Conservation (phyloP, 2,797 vertebrate species). For the Ceyx erithaca region DNA sequence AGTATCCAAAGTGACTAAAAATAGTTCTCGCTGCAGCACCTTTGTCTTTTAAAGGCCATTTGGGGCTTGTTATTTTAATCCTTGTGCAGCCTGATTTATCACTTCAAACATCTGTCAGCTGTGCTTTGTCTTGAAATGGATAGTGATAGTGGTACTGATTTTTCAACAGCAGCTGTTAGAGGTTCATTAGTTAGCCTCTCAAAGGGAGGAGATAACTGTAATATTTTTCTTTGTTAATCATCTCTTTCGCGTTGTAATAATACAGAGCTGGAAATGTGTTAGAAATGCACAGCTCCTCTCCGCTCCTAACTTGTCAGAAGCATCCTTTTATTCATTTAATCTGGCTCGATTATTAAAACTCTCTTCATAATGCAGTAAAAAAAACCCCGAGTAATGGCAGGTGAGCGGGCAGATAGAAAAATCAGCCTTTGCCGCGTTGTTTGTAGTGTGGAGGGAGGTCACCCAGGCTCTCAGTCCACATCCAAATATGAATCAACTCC, state of each 20-base stretch:
- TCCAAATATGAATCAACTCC: background rate
- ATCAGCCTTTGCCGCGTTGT: background rate
- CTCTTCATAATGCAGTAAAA: slow-evolving; percentile 14
- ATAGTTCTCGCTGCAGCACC: slow-evolving; percentile 69
- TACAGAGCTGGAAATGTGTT: slow-evolving; percentile 54
- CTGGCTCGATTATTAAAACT: slow-evolving; percentile 44
- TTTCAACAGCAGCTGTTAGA: slow-evolving; percentile 79
- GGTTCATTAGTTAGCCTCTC: slow-evolving; percentile 80
- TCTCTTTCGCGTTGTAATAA: slow-evolving; percentile 74
- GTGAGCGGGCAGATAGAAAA: background rate
- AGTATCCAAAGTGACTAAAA: slow-evolving; percentile 53
- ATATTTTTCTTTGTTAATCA: slow-evolving; percentile 85
- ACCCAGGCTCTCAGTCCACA: background rate
- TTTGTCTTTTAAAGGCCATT: slow-evolving; percentile 74
- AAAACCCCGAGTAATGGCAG: background rate
- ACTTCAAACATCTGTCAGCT: slow-evolving; percentile 80
- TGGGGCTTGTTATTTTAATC: slow-evolving; percentile 79
- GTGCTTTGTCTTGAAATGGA: slow-evolving; percentile 79
- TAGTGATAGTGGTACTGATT: slow-evolving; percentile 73
- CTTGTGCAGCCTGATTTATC: slow-evolving; percentile 78
- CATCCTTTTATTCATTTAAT: slow-evolving; percentile 47
- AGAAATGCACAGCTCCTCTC: slow-evolving; percentile 23
- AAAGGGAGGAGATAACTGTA: slow-evolving; percentile 75
- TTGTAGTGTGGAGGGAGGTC: background rate
- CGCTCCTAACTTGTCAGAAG: slow-evolving; percentile 24